Percentiles rank a stretch among this genome's conserved stretches.
Conservation (phyloP, 2,113 vertebrate species). For the Stigmatopora nigra region DNA sequence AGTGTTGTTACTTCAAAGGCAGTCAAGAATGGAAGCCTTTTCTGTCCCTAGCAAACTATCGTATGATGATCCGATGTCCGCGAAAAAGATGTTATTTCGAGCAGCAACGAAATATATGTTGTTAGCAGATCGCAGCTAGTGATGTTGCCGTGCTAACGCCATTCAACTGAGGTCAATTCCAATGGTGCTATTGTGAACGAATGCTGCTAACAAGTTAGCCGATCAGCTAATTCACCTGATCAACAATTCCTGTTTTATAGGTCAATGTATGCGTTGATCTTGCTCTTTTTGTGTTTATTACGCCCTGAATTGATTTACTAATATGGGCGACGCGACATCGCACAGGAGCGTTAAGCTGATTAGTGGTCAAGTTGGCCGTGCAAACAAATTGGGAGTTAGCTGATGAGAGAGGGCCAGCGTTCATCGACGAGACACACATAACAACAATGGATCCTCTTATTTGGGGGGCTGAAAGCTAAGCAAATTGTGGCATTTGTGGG, state of each 20-base stretch:
- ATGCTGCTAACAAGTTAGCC: slow-evolving; percentile 35
- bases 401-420: slow-evolving; percentile 24
- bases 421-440: slow-evolving; percentile 47
- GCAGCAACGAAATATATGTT: background rate
- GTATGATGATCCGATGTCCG: background rate
- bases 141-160: slow-evolving; percentile 45
- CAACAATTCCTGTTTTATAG: background rate
- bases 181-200: slow-evolving; percentile 34
- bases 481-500: slow-evolving; percentile 29
- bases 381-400: slow-evolving; percentile 21
- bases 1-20: slow-evolving; percentile 18
- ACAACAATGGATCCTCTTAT: slow-evolving; percentile 55
- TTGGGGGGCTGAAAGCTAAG: slow-evolving; percentile 23
- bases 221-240: background rate
- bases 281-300: background rate
- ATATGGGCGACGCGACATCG: background rate
- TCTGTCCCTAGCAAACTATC: background rate
- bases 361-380: slow-evolving; percentile 12
- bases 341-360: background rate
- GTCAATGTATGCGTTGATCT: background rate
- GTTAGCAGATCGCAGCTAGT: slow-evolving; percentile 1
- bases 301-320: background rate
- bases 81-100: background rate
- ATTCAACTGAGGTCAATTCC: slow-evolving; percentile 19
- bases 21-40: slow-evolving; percentile 9